Evolutionary conservation across 1,140 invertebrate genomes (phyloP), one percentile per base, ranked within the genome.

Genomic region (Sinella curviseta): DNA sequence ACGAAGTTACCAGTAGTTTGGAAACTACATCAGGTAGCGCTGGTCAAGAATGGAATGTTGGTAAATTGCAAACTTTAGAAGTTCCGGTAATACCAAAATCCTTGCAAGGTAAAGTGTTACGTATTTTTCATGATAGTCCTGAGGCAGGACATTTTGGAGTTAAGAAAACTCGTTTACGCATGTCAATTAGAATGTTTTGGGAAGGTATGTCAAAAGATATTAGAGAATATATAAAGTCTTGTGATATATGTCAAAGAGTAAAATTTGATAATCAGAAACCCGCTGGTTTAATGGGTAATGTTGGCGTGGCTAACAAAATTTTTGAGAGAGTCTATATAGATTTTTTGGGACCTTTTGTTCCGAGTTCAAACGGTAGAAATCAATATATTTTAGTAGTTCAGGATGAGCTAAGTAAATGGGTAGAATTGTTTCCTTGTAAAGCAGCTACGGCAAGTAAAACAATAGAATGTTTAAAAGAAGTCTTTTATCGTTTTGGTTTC

Each of bases 381-480:
- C 36, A 80, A 36, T 85, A 84, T 82, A 80, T 86, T 31, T 35
- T 87, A 17, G 84, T 87, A 4, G 76, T 86, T 20, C 67, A 76
- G n/a, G 85, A 86, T 81, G 82, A 84, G 67, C 82, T 85, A 55
- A 85, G 85, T 36, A 84, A 85, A 78, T 87, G 83, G 82, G 77
- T 83, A 4, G 84, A 84, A 77, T 77, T 79, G 33, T 81, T 83
- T 70, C 65, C 84, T 1, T 80, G 86, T 65, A 60, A 76, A 39
- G 80, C 85, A 39, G 82, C 84, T 67, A 84, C 83, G 67, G 85
- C 85, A 4, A 75, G 70, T 26, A 86, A 83, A 30, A 79, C 86
- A 31, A 84, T 83, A n/a, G 74, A 77, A 16, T 67, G 86, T 14
- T 74, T 86, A 2, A 78, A 82, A 26, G 74, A 85, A 31, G 76